These are phyloP conservation scores for Chrysolina oricalcia DNA, from an alignment of 2,888 invertebrate species.

Conservation along the genomic window DNA sequence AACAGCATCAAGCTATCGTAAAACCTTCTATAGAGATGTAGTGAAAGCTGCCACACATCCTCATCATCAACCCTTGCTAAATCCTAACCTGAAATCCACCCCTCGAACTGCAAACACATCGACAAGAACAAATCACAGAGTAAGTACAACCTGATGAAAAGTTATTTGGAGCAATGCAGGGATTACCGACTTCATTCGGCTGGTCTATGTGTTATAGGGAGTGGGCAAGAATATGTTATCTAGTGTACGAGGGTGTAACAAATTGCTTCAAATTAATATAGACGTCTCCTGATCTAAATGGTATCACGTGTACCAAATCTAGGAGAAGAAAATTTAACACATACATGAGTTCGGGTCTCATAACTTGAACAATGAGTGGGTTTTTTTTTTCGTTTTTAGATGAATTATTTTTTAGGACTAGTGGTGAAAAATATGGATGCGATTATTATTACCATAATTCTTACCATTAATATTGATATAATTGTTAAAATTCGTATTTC, in stretches of 20 bases:
- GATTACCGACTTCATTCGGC: conserved; percentile 54
- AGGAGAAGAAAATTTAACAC: no score
- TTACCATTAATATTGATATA: no score
- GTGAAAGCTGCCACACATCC: conserved; percentile 63
- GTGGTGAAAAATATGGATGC: no score
- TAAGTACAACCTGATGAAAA: conserved; percentile 69
- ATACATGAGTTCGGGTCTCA: no score
- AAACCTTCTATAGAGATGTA: conserved; percentile 30
- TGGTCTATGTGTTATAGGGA: not conserved
- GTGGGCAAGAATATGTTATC: conserved; percentile 24
- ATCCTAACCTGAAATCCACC: conserved; percentile 64
- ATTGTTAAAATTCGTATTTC: no score
- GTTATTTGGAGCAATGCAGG: conserved; percentile 67
- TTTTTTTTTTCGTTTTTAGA: no score
- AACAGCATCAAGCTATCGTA: conserved; percentile 32
- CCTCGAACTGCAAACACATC: conserved; percentile 66
- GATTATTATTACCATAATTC: no score
- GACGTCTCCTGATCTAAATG: not conserved
- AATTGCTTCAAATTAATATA: no score
- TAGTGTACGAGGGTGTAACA: not conserved
- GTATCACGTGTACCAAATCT: no score
- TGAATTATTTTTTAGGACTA: no score
- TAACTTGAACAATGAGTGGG: no score
- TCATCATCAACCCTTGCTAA: conserved; percentile 68
- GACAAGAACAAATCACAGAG: conserved; percentile 68